These are phyloP conservation scores for Orthonychiurus folsomi DNA, from an alignment of 2,888 invertebrate genomes.

Conservation along the genomic window DNA sequence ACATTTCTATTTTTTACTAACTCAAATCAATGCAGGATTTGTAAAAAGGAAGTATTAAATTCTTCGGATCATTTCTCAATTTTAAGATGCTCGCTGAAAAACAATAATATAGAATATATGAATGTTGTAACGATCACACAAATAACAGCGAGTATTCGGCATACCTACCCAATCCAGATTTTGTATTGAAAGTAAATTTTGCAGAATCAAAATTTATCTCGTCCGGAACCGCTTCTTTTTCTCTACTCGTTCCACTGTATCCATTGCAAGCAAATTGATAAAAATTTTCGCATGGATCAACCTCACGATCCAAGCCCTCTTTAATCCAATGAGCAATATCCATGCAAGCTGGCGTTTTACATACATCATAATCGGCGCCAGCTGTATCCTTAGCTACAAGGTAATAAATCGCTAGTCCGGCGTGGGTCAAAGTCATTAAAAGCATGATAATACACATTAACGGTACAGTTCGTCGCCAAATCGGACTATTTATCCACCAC, in stretches of 20 bases:
- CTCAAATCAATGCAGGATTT: background rate
- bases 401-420: background rate
- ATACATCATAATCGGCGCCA: background rate
- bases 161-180: background rate
- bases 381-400: background rate
- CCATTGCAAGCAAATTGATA: background rate
- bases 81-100: background rate
- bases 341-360: background rate
- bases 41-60: background rate
- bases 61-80: background rate
- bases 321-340: background rate
- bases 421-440: background rate
- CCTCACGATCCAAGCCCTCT: background rate
- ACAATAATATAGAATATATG: no score
- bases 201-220: background rate
- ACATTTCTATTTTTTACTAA: background rate
- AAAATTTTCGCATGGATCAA: background rate
- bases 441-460: background rate
- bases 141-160: no score
- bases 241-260: background rate
- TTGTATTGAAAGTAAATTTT: background rate
- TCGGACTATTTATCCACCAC: background rate
- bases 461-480: background rate
- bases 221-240: background rate
- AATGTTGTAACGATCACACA: no score